Evolutionary conservation across 1,140 invertebrate genomes (phyloP).

Genomic region (Micrasema longulum): DNA sequence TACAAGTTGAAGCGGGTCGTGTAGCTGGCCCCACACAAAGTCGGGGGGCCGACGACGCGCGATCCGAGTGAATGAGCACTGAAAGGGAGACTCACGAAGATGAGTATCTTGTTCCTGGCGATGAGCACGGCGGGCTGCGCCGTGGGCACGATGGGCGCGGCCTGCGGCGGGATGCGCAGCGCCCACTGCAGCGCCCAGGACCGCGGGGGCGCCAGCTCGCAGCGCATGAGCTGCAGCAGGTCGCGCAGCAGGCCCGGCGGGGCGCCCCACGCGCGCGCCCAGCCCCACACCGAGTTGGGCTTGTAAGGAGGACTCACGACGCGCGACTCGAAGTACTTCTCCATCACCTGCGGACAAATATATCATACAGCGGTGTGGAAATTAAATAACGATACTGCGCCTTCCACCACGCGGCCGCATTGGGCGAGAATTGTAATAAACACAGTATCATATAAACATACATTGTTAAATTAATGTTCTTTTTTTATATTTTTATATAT

Average conservation of each 20-base stretch:
- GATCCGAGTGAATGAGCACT: too few relatives aligned
- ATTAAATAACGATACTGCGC: background rate
- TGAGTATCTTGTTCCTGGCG: constrained; percentile 87
- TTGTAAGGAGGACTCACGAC: constrained; percentile 90
- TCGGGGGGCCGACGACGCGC: too few relatives aligned
- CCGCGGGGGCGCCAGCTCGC: constrained; percentile 59
- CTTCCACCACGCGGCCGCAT: too few relatives aligned
- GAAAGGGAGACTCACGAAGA: constrained; percentile 78
- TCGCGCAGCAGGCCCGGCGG: constrained; percentile 90
- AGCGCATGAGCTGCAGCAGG: constrained; percentile 75
- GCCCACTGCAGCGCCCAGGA: constrained; percentile 93
- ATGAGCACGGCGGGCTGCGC: constrained; percentile 87
- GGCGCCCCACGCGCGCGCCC: constrained; percentile 84
- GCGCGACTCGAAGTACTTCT: constrained; percentile 91
- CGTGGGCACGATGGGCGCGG: constrained; percentile 84
- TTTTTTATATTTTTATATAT: too few relatives aligned
- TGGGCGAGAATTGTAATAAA: too few relatives aligned
- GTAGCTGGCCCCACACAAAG: too few relatives aligned
- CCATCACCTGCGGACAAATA: constrained; percentile 76
- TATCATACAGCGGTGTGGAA: background rate
- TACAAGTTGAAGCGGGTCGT: too few relatives aligned
- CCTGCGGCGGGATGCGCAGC: constrained; percentile 88
- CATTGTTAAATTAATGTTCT: too few relatives aligned
- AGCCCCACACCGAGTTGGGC: constrained; percentile 86
- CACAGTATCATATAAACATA: too few relatives aligned